Conservation (phyloP, 2,888 invertebrate genomes). For the Tholera decimalis region DNA sequence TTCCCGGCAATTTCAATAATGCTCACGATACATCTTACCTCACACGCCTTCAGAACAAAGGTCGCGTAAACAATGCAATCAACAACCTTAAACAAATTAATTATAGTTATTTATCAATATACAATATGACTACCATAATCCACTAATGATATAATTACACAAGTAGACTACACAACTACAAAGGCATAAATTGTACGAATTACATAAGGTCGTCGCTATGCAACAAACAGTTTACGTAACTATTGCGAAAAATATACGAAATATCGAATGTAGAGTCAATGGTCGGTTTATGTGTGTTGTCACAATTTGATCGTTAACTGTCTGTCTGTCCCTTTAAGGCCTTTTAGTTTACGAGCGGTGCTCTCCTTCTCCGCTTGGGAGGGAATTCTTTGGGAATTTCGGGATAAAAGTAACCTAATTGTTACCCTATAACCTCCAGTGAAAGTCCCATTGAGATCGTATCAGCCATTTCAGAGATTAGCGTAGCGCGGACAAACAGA, state of each 20-base stretch:
- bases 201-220: conserved; percentile 46
- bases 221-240: conserved; percentile 40
- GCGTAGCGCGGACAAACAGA: too few species aligned
- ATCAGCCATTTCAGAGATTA: too few species aligned
- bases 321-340: neutral
- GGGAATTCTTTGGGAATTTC: too few species aligned
- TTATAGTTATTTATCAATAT: conserved; percentile 41
- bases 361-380: too few species aligned
- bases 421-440: too few species aligned
- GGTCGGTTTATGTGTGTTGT: conserved; percentile 16
- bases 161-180: conserved; percentile 28
- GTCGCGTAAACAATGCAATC: conserved; percentile 19
- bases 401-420: too few species aligned
- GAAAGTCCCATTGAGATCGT: too few species aligned
- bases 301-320: conserved; percentile 6
- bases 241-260: conserved; percentile 45
- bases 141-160: conserved; percentile 28
- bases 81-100: conserved; percentile 18
- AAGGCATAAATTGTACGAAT: conserved; percentile 21
- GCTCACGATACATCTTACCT: neutral
- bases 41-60: conserved; percentile 16
- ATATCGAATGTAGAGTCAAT: conserved; percentile 40
- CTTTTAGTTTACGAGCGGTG: too few species aligned
- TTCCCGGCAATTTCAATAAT: neutral
- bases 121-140: conserved; percentile 26